These are phyloP conservation scores for Drosophila mettleri DNA, from an alignment of 2,888 invertebrate species.

Conservation along the genomic window DNA sequence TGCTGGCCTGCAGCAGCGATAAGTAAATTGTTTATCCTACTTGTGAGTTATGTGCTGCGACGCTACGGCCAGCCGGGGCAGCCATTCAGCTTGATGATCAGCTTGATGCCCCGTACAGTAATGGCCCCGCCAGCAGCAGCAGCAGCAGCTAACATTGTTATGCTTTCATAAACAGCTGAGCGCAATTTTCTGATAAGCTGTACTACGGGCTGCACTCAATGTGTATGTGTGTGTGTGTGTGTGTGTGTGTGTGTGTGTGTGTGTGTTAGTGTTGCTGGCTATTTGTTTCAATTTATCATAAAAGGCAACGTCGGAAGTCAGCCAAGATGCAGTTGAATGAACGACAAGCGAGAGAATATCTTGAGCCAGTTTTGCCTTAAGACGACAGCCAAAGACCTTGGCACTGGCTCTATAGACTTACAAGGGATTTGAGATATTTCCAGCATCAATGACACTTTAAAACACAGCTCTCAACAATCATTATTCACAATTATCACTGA, in stretches of 20 bases:
- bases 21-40: constrained; percentile 81
- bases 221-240: constrained; percentile 6
- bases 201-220: constrained; percentile 51
- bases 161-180: constrained; percentile 80
- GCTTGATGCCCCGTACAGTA: constrained; percentile 63
- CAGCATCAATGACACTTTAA: constrained; percentile 40
- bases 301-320: constrained; percentile 79
- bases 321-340: constrained; percentile 77
- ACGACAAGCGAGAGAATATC: constrained; percentile 58
- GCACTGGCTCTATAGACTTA: constrained; percentile 54
- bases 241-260: constrained; percentile 16
- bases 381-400: constrained; percentile 55
- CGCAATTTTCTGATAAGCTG: constrained; percentile 79
- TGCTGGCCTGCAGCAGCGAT: constrained; percentile 70
- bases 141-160: constrained; percentile 76
- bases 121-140: constrained; percentile 52
- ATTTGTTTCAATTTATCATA: constrained; percentile 79
- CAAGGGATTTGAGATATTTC: constrained; percentile 56
- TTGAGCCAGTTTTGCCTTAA: constrained; percentile 65
- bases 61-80: constrained; percentile 44
- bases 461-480: constrained; percentile 28
- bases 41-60: constrained; percentile 76
- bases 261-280: constrained; percentile 61
- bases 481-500: constrained; percentile 66
- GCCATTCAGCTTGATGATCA: constrained; percentile 74